Conservation (phyloP, 2,888 invertebrate genomes). For the Conus canariensis region DNA sequence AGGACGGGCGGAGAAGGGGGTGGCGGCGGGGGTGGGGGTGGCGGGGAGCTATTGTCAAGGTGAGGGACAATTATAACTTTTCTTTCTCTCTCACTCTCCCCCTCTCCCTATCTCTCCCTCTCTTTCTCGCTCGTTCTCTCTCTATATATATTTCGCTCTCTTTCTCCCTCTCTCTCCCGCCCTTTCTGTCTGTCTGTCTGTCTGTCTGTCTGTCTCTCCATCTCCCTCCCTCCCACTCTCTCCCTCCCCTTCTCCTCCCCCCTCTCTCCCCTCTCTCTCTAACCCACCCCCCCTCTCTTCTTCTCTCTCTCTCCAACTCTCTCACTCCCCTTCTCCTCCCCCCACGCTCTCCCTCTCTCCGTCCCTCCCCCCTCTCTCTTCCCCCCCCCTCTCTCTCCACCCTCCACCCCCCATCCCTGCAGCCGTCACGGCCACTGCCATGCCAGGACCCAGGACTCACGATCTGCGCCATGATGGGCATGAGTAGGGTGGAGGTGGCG, state of each 20-base stretch:
- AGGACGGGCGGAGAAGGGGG: no score
- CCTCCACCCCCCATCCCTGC: no score
- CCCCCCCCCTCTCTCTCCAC: no score
- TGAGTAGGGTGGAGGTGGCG: slow-evolving; percentile 56
- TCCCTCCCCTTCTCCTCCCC: background rate
- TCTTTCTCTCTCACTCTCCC: background rate
- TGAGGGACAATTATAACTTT: no score
- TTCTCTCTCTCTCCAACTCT: no score
- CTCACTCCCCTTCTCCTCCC: no score
- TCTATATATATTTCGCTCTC: no score
- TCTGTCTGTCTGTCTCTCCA: no score
- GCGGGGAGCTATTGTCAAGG: no score
- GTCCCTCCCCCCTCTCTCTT: background rate
- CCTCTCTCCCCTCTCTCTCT: background rate
- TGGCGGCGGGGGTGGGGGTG: no score
- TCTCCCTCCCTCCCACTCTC: background rate
- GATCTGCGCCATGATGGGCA: slow-evolving; percentile 58
- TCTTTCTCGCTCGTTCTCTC: background rate
- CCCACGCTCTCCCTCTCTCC: background rate
- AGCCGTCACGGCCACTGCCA: no score
- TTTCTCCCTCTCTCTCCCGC: background rate
- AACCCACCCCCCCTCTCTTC: background rate
- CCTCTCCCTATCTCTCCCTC: background rate
- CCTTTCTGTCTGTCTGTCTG: background rate
- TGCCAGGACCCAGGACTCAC: slow-evolving; percentile 44